phyloP scores from a whole-genome alignment of 2,888 invertebrate species.

The Melinopterus prodromus region DNA sequence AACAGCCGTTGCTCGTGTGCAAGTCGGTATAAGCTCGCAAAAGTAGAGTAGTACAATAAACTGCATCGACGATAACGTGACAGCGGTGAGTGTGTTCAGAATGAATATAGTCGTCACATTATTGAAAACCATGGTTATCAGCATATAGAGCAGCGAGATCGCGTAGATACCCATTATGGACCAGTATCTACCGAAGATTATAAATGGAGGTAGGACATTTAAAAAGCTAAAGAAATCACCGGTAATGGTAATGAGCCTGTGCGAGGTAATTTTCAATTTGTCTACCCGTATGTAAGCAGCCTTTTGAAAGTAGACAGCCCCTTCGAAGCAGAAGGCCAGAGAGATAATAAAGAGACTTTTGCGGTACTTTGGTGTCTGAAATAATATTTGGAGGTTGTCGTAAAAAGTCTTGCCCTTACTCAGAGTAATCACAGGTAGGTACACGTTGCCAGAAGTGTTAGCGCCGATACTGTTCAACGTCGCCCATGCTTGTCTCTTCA shows the following conservation, averaged over 20 bases:
- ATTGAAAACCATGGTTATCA: not conserved
- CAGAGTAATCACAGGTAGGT: conserved; percentile 18
- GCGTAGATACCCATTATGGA: conserved; percentile 14
- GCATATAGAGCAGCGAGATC: not conserved
- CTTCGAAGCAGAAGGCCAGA: conserved; percentile 7
- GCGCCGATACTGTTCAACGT: conserved; percentile 14
- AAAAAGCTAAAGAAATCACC: conserved; percentile 31
- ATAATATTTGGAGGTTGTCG: conserved; percentile 26
- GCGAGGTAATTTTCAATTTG: conserved; percentile 17
- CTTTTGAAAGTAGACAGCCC: not conserved
- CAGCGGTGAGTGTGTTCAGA: not conserved
- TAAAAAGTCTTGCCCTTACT: conserved; percentile 7
- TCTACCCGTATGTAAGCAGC: conserved; percentile 22
- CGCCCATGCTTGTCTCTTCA: conserved; percentile 31
- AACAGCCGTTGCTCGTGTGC: conserved; percentile 12
- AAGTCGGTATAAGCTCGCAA: conserved; percentile 19
- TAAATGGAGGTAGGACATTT: conserved; percentile 28
- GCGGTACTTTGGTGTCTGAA: conserved; percentile 22
- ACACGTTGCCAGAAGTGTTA: conserved; percentile 8
- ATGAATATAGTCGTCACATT: not conserved
- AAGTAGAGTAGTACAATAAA: conserved; percentile 11
- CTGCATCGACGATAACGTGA: conserved; percentile 11
- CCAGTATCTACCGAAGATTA: conserved; percentile 30
- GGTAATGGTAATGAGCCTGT: conserved; percentile 20
- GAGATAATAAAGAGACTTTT: conserved; percentile 9